Evolutionary conservation across 1,140 invertebrate genomes (phyloP).

Genomic region (Prorops nasuta): DNA sequence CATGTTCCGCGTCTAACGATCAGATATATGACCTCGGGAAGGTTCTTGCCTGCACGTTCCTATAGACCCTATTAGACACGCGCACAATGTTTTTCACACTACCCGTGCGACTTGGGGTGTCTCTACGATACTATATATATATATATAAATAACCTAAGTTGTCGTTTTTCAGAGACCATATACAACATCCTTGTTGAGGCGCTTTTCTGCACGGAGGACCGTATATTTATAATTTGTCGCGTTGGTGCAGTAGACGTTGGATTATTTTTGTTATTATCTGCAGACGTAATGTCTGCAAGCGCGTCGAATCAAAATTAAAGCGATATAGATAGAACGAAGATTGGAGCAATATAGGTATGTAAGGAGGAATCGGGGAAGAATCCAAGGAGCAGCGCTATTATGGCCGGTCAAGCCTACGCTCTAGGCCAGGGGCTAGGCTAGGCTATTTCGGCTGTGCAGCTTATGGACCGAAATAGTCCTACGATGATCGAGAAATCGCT

Average conservation of each 20-base stretch:
- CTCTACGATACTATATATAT: too few relatives aligned
- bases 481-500: slow-evolving; percentile 18
- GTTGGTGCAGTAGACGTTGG: neutral
- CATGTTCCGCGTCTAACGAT: too few relatives aligned
- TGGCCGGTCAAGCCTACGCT: slow-evolving; percentile 43
- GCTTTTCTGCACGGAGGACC: too few relatives aligned
- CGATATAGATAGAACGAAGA: neutral
- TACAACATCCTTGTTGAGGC: too few relatives aligned
- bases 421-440: slow-evolving; percentile 51
- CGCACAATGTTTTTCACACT: too few relatives aligned
- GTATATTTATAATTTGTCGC: slow-evolving; percentile 20
- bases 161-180: too few relatives aligned
- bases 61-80: too few relatives aligned
- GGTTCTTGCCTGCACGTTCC: too few relatives aligned
- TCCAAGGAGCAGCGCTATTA: slow-evolving; percentile 37
- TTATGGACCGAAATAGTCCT: slow-evolving; percentile 45
- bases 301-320: neutral
- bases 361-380: neutral
- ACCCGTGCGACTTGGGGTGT: too few relatives aligned
- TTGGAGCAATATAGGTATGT: neutral
- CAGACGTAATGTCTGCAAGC: slow-evolving; percentile 1
- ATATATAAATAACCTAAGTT: too few relatives aligned
- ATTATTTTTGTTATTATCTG: slow-evolving; percentile 13
- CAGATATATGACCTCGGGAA: too few relatives aligned
- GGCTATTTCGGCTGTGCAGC: slow-evolving; percentile 43